phyloP scores from a whole-genome alignment of 2,888 invertebrate genomes.

The Papilio protenor region DNA sequence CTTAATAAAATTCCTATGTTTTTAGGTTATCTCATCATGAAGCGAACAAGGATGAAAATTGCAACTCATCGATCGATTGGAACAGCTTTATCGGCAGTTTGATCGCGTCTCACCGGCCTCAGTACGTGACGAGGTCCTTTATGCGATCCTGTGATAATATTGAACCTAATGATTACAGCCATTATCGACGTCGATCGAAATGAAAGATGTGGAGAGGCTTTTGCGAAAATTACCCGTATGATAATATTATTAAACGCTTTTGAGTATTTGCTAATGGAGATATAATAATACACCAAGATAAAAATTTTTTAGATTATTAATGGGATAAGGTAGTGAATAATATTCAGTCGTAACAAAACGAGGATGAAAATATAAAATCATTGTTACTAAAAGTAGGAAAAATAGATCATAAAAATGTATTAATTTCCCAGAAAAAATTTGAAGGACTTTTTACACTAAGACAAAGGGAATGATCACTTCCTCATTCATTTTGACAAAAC shows the following conservation, averaged over 20 bases:
- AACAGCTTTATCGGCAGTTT: conserved; percentile 18
- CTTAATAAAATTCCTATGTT: neutral
- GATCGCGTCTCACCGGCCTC: conserved; percentile 25
- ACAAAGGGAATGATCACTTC: neutral
- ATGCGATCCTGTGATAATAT: conserved; percentile 26
- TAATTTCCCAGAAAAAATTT: too few species aligned
- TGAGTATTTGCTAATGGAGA: too few species aligned
- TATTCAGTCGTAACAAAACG: too few species aligned
- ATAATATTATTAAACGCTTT: neutral
- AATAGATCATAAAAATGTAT: too few species aligned
- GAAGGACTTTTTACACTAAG: neutral
- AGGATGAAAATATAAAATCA: too few species aligned
- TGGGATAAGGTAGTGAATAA: too few species aligned
- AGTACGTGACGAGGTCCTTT: conserved; percentile 26
- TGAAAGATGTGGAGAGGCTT: conserved; percentile 3
- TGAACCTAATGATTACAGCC: conserved; percentile 30
- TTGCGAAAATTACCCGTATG: neutral
- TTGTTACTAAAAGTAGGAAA: too few species aligned
- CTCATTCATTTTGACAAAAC: neutral
- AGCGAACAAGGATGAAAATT: neutral
- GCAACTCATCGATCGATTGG: conserved; percentile 22
- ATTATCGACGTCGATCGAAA: conserved; percentile 13
- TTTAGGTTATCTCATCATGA: neutral
- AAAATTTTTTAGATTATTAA: too few species aligned
- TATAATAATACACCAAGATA: too few species aligned